Percentiles rank a stretch among this genome's conserved stretches.
Evolutionary conservation across 2,888 invertebrate species (phyloP).

Genomic region (Slavum lentiscoides): DNA sequence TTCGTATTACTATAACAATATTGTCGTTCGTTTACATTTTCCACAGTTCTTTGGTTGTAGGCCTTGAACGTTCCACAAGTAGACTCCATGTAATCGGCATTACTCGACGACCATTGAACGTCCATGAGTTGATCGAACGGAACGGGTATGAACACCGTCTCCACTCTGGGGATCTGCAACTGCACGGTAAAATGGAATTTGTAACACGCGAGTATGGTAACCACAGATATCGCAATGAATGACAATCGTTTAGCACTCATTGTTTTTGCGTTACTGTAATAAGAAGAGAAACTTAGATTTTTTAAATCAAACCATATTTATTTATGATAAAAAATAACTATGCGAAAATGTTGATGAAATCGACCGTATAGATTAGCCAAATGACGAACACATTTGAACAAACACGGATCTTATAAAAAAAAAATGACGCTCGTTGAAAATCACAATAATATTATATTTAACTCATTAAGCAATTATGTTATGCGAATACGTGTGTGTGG

Average conservation of each 20-base stretch:
- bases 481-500: too few relatives aligned
- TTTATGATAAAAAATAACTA: too few relatives aligned
- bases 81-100: background rate
- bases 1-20: background rate
- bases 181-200: background rate
- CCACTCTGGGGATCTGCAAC: background rate
- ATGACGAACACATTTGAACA: too few relatives aligned
- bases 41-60: background rate
- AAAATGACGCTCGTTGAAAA: too few relatives aligned
- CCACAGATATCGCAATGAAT: background rate
- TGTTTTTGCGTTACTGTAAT: background rate
- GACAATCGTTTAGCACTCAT: background rate
- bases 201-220: background rate
- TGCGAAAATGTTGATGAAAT: too few relatives aligned
- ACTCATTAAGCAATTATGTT: too few relatives aligned
- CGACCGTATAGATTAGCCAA: too few relatives aligned
- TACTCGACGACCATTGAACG: background rate
- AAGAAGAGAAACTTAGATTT: background rate
- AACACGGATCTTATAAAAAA: too few relatives aligned
- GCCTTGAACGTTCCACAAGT: constrained; percentile 19
- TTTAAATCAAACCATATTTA: too few relatives aligned
- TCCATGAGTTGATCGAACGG: background rate
- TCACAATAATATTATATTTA: too few relatives aligned
- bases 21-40: background rate
- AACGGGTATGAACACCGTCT: background rate